Evolutionary conservation across 2,888 invertebrate species (phyloP).

Genomic region (Ophion slaviceki): DNA sequence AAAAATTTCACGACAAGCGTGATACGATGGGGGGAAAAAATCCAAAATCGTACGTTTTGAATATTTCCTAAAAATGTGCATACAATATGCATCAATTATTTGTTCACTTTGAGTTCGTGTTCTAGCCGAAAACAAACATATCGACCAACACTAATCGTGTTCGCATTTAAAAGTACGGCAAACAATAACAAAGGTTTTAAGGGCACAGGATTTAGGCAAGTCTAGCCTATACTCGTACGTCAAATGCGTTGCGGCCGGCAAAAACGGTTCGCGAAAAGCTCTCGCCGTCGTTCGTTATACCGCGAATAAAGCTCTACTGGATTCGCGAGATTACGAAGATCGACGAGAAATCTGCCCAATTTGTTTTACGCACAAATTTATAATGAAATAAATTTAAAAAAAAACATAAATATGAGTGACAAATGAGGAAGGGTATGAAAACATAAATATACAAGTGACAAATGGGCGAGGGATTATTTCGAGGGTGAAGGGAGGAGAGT

Average conservation of each 20-base stretch:
- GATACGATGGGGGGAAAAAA: no score
- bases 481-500: constrained; percentile 24
- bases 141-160: no score
- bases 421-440: constrained; percentile 21
- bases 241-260: not conserved
- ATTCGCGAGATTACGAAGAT: not conserved
- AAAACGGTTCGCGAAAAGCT: no score
- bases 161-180: no score
- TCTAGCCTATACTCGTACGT: not conserved
- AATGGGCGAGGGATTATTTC: constrained; percentile 55
- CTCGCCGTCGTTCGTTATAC: not conserved
- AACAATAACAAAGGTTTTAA: no score
- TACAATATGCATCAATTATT: no score
- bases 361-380: not conserved
- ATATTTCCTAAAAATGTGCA: no score
- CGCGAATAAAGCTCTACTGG: not conserved
- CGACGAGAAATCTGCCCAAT: constrained; percentile 12
- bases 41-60: no score
- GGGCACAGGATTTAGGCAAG: no score
- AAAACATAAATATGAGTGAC: constrained; percentile 28
- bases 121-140: no score
- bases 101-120: no score
- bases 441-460: constrained; percentile 27
- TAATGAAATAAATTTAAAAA: not conserved
- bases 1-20: no score